phyloP scores from a whole-genome alignment of 2,888 invertebrate species.

The Nephrotoma flavescens region DNA sequence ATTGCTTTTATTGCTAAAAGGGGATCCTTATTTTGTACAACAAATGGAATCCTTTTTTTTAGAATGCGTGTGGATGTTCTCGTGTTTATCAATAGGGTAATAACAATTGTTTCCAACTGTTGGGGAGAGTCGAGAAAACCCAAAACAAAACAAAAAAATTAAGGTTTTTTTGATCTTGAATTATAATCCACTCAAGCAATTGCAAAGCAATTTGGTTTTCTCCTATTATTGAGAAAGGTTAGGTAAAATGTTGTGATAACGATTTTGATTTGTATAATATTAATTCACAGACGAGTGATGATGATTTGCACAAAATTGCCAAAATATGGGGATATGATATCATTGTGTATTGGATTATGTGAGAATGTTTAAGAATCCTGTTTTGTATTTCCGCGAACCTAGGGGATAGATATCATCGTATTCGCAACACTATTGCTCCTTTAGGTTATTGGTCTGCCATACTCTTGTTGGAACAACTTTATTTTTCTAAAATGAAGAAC shows the following conservation, averaged over 20 bases:
- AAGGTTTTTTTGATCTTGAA: not conserved
- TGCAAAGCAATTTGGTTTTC: not conserved
- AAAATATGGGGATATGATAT: not conserved
- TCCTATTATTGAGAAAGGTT: not conserved
- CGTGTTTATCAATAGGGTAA: not conserved
- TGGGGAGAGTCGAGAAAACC: not conserved
- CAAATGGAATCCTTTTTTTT: not conserved
- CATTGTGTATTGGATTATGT: not conserved
- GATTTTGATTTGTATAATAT: not conserved
- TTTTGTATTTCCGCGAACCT: no score
- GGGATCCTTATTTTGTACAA: not conserved
- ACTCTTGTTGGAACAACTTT: no score
- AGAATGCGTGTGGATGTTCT: not conserved
- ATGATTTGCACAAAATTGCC: not conserved
- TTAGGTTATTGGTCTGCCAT: no score
- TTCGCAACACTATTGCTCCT: no score
- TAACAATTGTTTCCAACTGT: not conserved
- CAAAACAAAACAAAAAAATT: not conserved
- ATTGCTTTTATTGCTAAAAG: not conserved
- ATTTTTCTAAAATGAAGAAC: no score
- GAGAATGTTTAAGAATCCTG: no score
- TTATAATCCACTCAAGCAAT: not conserved
- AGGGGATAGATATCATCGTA: no score
- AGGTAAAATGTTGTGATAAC: not conserved
- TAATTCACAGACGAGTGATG: not conserved